phyloP scores from a whole-genome alignment of 2,797 vertebrate species.

The Sarcophilus harrisii region DNA sequence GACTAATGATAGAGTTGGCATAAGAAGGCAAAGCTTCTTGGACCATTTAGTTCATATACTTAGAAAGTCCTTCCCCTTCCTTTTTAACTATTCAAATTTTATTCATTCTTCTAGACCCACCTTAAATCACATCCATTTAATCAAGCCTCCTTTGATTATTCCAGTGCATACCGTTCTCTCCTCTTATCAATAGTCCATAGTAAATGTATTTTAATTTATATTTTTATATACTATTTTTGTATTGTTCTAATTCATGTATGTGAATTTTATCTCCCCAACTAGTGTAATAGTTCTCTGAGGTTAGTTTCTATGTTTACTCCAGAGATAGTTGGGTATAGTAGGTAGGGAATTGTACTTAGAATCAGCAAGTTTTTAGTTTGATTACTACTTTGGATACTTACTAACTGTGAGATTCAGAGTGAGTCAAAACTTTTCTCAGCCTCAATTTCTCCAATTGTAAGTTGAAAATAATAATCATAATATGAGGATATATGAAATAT shows the following conservation, averaged over 20 bases:
- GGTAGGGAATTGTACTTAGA: background rate
- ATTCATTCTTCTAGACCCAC: background rate
- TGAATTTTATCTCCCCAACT: background rate
- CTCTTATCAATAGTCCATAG: background rate
- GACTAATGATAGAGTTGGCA: background rate
- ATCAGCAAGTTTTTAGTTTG: background rate
- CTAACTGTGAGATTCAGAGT: background rate
- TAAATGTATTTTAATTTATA: background rate
- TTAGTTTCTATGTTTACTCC: background rate
- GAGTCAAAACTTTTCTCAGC: background rate
- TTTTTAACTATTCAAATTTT: background rate
- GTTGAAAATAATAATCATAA: background rate
- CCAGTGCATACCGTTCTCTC: background rate
- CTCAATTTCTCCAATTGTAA: background rate
- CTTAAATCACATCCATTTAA: background rate
- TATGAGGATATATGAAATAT: background rate
- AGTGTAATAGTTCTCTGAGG: background rate
- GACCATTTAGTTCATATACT: background rate
- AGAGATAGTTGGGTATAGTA: background rate
- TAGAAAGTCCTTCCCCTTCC: background rate
- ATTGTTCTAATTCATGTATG: background rate
- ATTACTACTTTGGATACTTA: background rate
- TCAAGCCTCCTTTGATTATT: background rate
- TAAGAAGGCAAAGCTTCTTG: background rate
- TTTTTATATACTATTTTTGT: background rate